A percentile compares a stretch with the other conserved stretches of the same genome.
Evolutionary conservation across 2,888 invertebrate species (phyloP).

Genomic region (Troides aeacus): DNA sequence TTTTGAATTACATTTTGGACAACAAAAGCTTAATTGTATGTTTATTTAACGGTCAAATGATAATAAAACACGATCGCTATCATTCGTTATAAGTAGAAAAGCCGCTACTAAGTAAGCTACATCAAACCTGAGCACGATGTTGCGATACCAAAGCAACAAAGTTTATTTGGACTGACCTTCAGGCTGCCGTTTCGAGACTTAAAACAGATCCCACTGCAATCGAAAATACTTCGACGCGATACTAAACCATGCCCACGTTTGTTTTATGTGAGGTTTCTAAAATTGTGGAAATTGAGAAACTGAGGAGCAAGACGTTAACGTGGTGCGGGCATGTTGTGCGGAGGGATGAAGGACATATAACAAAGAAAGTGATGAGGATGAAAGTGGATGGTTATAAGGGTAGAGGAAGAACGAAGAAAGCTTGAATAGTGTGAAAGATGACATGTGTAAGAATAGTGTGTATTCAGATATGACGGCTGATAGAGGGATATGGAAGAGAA

Average conservation of each 20-base stretch:
- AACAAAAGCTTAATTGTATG: too few relatives aligned
- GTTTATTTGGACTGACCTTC: conserved; percentile 17
- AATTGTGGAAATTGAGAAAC: not conserved
- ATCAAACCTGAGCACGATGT: conserved; percentile 1
- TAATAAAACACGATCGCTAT: not conserved
- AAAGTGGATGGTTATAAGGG: too few relatives aligned
- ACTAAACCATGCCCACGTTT: conserved; percentile 3
- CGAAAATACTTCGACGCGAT: conserved; percentile 8
- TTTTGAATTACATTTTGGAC: too few relatives aligned
- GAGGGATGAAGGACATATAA: too few relatives aligned
- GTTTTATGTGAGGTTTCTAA: conserved; percentile 2
- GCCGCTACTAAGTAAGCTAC: not conserved
- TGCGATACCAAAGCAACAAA: not conserved
- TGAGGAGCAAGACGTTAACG: too few relatives aligned
- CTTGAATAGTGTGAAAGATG: too few relatives aligned
- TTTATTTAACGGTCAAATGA: not conserved
- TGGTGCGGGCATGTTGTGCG: too few relatives aligned
- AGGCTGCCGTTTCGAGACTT: conserved; percentile 16
- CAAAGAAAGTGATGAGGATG: too few relatives aligned
- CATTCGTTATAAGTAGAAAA: not conserved
- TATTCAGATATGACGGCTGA: too few relatives aligned
- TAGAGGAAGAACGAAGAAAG: too few relatives aligned
- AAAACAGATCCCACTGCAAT: conserved; percentile 18
- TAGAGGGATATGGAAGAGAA: too few relatives aligned
- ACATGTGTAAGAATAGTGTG: too few relatives aligned